Evolutionary conservation across 2,888 invertebrate species (phyloP).

Genomic region (Drosophila barbarae): DNA sequence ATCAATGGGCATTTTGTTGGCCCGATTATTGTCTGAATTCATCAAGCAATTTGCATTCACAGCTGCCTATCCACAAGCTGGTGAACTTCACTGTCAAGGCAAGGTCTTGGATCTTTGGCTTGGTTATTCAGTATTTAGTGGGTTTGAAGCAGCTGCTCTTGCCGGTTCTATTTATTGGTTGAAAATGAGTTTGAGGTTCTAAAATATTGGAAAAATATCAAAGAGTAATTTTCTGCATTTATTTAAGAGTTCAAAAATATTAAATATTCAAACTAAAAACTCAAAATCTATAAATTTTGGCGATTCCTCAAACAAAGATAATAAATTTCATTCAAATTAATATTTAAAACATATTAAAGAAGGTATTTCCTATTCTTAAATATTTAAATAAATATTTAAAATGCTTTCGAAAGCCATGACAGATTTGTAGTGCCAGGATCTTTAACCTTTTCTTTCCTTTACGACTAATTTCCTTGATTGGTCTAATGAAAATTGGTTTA

Average conservation of each 20-base stretch:
- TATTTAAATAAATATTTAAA: not conserved
- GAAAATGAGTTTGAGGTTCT: not conserved
- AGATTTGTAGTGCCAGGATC: not conserved
- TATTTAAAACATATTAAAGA: too few species aligned
- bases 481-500: slow-evolving; percentile 25
- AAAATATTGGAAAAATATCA: not conserved
- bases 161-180: not conserved
- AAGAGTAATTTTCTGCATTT: too few species aligned
- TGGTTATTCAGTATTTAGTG: slow-evolving; percentile 1
- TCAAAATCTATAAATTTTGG: too few species aligned
- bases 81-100: slow-evolving; percentile 10
- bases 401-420: too few species aligned
- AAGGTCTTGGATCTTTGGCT: slow-evolving; percentile 20
- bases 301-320: too few species aligned
- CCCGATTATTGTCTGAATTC: slow-evolving; percentile 56
- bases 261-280: too few species aligned
- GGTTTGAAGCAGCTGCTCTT: slow-evolving; percentile 13
- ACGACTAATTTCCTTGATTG: not conserved
- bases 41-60: slow-evolving; percentile 33
- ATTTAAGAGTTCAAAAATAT: too few species aligned
- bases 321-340: too few species aligned
- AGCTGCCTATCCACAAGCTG: slow-evolving; percentile 25
- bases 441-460: not conserved
- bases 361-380: not conserved
- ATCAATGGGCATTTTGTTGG: slow-evolving; percentile 47